Evolutionary conservation across 23 tunicate species (phyloP).

Genomic region (Trididemnum nubilum): DNA sequence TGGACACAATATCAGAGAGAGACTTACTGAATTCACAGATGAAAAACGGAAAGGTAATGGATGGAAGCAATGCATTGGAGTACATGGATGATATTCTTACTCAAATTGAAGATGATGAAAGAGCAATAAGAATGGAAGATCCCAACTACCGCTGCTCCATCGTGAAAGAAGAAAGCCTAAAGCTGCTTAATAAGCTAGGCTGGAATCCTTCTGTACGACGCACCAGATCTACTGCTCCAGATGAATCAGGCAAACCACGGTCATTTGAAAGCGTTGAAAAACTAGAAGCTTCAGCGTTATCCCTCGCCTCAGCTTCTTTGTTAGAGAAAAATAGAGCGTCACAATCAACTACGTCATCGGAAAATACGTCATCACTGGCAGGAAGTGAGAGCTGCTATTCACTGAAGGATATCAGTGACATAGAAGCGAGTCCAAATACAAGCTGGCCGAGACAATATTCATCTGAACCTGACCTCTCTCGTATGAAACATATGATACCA

Average conservation of each 20-base stretch:
- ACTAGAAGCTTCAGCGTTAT: constrained; percentile 18
- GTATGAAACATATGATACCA: constrained; percentile 31
- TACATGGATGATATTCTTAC: constrained; percentile 42
- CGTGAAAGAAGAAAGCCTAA: not conserved
- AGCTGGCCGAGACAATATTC: constrained; percentile 15
- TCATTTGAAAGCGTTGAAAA: not conserved
- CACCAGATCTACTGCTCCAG: not conserved
- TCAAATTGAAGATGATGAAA: constrained; percentile 40
- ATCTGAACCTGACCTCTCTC: constrained; percentile 48
- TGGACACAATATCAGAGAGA: not conserved
- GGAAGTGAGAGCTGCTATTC: constrained; percentile 27
- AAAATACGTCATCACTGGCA: not conserved
- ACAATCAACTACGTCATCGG: constrained; percentile 21
- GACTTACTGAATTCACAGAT: not conserved
- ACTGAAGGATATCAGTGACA: constrained; percentile 8
- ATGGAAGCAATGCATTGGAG: constrained; percentile 12
- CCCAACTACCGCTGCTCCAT: not conserved
- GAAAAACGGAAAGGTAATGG: not conserved
- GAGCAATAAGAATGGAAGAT: not conserved
- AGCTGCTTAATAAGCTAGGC: constrained; percentile 8
- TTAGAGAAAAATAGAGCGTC: not conserved
- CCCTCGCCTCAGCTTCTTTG: constrained; percentile 28
- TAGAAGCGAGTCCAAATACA: not conserved
- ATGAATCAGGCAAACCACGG: not conserved
- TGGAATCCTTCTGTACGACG: constrained; percentile 21